Conservation (phyloP, 1,140 invertebrate genomes). For the Drosophila sturtevanti region DNA sequence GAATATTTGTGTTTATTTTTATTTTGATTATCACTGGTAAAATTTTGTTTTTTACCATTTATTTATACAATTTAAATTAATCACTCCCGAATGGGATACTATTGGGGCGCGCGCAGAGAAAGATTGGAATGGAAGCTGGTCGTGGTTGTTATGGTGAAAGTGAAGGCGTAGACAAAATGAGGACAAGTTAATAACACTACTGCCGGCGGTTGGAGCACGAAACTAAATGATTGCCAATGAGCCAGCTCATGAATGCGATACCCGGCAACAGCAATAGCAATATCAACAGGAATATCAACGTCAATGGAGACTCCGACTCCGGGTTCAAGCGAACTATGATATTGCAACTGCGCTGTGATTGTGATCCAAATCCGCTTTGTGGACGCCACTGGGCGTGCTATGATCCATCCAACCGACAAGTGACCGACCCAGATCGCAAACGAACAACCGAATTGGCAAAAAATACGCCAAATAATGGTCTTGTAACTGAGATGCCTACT, state of each 20-base stretch:
- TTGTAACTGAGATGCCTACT: constrained; percentile 81
- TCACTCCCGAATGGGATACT: background rate
- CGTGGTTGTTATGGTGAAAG: constrained; percentile 9
- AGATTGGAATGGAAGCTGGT: background rate
- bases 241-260: constrained; percentile 68
- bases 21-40: constrained; percentile 14
- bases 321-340: constrained; percentile 8
- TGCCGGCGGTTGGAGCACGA: constrained; percentile 30
- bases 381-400: constrained; percentile 53
- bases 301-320: constrained; percentile 20
- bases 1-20: background rate
- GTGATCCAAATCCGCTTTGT: constrained; percentile 60
- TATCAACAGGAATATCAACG: constrained; percentile 49
- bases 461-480: constrained; percentile 79
- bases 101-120: background rate
- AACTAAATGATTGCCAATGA: constrained; percentile 66
- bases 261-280: constrained; percentile 48
- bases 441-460: constrained; percentile 72
- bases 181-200: constrained; percentile 9
- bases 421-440: constrained; percentile 47
- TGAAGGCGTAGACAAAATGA: constrained; percentile 22
- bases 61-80: background rate
- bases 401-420: constrained; percentile 60
- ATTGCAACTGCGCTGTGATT: constrained; percentile 22
- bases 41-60: background rate